Base-by-base conservation (phyloP, 2,797 vertebrate species). In the Hyperoplus lanceolatus region DNA sequence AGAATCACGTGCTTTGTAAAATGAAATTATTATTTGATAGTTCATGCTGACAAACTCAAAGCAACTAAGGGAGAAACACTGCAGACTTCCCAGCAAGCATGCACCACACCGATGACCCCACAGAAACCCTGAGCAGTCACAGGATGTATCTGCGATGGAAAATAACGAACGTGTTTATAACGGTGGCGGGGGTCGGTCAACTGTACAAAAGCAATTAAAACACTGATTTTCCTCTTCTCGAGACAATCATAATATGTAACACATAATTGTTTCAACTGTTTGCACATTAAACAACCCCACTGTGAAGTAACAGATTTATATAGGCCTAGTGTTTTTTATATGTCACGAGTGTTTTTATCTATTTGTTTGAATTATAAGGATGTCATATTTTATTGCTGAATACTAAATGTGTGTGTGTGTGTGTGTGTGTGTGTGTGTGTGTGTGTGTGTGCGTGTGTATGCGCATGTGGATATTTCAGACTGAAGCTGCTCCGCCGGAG, bases 131-230 rank as follows among this genome's bases (percentile, higher is more conserved):
- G 59, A 36, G 2, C 11, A 42, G 45, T 64, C 53, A 58, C 64
- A 65, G 83, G 64, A 70, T 79, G 68, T 59, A 42, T 50, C 21
- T 59, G 50, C 62, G 53, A 68, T 66, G 60, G 69, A 36, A 74
- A 67, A 56, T 56, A 49, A 55, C 9, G 0, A 59, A 63, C n/a
- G 14, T 43, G 4, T 21, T 61, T 64, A 41, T 21, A n/a, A 64
- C 38, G 10, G 39, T 57, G 66, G 12, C 14, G 14, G 11, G 3
- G 16, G 29, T 53, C 64, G 8, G 3, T 64, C 72, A 70, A 41
- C 15, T n/a, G 48, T 16, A 41, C 4, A 50, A 70, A 45, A 66
- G 73, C 11, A 77, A 71, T 68, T 70, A 36, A 63, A 69, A 54
- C 29, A 29, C 2, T 3, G n/a, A 70, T 61, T 63, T 74, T 57